Conservation (phyloP, 23 tunicate species). For the Aplidium turbinatum region DNA sequence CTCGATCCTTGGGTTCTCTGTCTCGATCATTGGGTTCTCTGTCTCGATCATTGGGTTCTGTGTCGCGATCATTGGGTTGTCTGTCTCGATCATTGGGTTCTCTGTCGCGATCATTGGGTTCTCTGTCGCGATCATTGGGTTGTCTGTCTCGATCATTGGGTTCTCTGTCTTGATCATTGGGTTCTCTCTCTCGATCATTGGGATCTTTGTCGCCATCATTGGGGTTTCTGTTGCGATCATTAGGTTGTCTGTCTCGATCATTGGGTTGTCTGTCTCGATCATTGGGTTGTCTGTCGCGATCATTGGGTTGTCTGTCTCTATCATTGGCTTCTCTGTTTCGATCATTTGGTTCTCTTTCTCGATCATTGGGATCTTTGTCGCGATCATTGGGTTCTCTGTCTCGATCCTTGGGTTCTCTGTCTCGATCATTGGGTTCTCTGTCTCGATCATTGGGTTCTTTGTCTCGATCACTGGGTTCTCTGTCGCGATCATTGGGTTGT, state of each 20-base stretch:
- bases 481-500: not conserved
- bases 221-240: not conserved
- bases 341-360: not conserved
- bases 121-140: not conserved
- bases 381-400: not conserved
- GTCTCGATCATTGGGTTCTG: not conserved
- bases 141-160: not conserved
- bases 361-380: not conserved
- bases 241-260: not conserved
- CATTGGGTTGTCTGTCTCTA: not conserved
- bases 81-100: not conserved
- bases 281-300: not conserved
- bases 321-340: not conserved
- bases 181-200: not conserved
- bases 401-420: not conserved
- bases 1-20: not conserved
- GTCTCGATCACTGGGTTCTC: not conserved
- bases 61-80: not conserved
- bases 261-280: not conserved
- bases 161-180: not conserved
- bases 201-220: not conserved
- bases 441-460: not conserved
- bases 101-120: not conserved
- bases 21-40: not conserved
- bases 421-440: not conserved